phyloP scores from a whole-genome alignment of 1,140 invertebrate species.

The Drosophila leontia region DNA sequence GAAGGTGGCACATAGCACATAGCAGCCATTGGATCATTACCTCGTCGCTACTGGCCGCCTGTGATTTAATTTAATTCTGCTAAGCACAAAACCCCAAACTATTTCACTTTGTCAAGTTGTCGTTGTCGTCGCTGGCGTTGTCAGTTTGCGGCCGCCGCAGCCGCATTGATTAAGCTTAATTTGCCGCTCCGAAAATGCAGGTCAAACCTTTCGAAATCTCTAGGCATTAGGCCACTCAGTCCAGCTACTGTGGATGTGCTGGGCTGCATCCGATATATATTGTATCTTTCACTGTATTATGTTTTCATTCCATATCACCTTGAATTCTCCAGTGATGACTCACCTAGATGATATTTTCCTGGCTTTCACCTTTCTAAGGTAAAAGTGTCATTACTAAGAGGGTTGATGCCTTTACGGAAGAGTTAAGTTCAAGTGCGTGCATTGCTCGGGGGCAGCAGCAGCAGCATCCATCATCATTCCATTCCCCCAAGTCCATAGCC shows the following conservation, averaged over 20 bases:
- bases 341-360: not conserved
- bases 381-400: too few relatives aligned
- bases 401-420: too few relatives aligned
- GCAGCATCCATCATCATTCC: too few relatives aligned
- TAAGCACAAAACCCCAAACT: constrained; percentile 52
- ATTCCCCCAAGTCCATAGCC: not conserved
- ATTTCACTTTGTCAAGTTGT: constrained; percentile 54
- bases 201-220: constrained; percentile 56
- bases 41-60: constrained; percentile 7
- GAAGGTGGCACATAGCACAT: constrained; percentile 40
- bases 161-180: constrained; percentile 56
- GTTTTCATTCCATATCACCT: constrained; percentile 13
- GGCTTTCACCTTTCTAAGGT: not conserved
- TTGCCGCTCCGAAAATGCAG: constrained; percentile 51
- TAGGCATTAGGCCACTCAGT: constrained; percentile 24
- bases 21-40: constrained; percentile 25
- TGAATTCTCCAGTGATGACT: constrained; percentile 17
- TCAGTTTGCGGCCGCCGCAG: constrained; percentile 39
- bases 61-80: constrained; percentile 57
- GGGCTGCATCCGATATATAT: not conserved
- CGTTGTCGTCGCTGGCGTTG: constrained; percentile 28
- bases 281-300: not conserved
- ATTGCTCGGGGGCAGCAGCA: constrained; percentile 21
- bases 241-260: not conserved
- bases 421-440: constrained; percentile 51